Evolutionary conservation across 2,797 vertebrate species (phyloP).

Genomic region (Clarias platycephalus): DNA sequence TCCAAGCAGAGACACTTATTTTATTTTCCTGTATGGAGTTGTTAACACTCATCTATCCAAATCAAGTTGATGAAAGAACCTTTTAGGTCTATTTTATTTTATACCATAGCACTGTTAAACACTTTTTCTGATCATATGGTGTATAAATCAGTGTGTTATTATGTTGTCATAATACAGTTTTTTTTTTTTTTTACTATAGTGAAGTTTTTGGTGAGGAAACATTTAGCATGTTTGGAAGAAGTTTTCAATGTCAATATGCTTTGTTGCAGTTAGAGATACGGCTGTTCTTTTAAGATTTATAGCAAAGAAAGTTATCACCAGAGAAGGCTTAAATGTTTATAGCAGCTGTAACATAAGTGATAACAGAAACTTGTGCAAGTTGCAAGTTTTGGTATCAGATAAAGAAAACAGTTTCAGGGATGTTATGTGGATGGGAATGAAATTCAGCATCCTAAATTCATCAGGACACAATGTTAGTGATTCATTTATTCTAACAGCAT

Average conservation of each 20-base stretch:
- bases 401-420: neutral
- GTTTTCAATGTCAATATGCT: neutral
- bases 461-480: neutral
- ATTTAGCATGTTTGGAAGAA: neutral
- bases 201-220: neutral
- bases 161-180: too few species aligned
- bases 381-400: neutral
- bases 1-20: slow-evolving; percentile 29
- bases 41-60: slow-evolving; percentile 27
- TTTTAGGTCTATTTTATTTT: neutral
- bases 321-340: neutral
- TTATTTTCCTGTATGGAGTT: slow-evolving; percentile 34
- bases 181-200: neutral
- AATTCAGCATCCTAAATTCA: neutral
- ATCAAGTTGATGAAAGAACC: slow-evolving; percentile 5
- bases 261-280: neutral
- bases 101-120: neutral
- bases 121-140: neutral
- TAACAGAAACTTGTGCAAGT: neutral
- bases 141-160: neutral
- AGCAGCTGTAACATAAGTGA: neutral
- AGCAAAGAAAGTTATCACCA: neutral
- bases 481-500: neutral
- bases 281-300: neutral
- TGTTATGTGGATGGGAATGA: neutral